Conservation (phyloP, 2,888 invertebrate genomes). For the Nomada ferruginata region DNA sequence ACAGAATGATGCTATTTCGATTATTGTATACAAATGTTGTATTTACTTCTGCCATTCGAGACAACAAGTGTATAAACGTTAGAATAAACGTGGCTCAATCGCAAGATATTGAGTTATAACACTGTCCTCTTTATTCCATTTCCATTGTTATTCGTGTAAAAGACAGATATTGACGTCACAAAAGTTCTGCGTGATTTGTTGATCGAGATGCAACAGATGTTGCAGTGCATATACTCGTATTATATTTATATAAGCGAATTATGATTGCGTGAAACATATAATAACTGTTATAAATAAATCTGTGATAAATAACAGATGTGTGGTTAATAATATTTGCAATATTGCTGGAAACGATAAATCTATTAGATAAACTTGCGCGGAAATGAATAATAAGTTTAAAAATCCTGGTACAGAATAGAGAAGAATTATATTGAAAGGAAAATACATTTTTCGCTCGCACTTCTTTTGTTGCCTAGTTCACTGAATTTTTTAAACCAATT, state of each 20-base stretch:
- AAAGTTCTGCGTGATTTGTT: constrained; percentile 18
- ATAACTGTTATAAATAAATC: neutral
- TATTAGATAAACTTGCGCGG: too few relatives aligned
- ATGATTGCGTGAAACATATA: too few relatives aligned
- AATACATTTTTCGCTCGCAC: too few relatives aligned
- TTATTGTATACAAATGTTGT: constrained; percentile 36
- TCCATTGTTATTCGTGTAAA: constrained; percentile 44
- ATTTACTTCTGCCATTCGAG: constrained; percentile 34
- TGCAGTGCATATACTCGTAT: too few relatives aligned
- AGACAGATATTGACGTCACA: constrained; percentile 48
- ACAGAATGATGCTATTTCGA: constrained; percentile 34
- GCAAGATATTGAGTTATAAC: constrained; percentile 26
- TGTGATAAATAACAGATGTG: neutral
- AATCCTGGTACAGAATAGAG: too few relatives aligned
- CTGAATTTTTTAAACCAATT: neutral
- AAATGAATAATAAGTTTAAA: too few relatives aligned
- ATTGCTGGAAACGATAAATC: too few relatives aligned
- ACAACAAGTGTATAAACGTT: constrained; percentile 25
- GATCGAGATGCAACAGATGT: neutral
- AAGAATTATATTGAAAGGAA: too few relatives aligned
- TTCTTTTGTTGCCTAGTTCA: neutral
- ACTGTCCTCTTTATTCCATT: constrained; percentile 55
- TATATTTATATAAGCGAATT: too few relatives aligned
- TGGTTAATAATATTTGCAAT: too few relatives aligned
- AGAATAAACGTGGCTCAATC: constrained; percentile 42